Conservation (phyloP, 2,888 invertebrate species). For the Mallateleia sp. region DNA sequence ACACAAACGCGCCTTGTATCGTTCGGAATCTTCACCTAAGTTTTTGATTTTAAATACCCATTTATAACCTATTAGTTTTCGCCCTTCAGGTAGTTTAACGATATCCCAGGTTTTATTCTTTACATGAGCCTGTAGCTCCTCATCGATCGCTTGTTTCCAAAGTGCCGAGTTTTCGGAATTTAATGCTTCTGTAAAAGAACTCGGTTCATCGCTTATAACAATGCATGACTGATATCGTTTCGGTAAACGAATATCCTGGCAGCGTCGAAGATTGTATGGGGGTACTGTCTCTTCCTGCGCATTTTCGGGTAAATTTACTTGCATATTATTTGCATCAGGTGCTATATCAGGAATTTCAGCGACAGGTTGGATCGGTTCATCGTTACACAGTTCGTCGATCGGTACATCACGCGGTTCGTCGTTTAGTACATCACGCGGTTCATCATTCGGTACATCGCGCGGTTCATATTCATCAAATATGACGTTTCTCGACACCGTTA, state of each 20-base stretch:
- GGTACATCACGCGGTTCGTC: too few species aligned
- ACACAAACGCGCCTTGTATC: conserved; percentile 41
- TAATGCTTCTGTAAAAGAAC: conserved; percentile 9
- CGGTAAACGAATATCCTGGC: neutral
- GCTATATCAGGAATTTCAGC: too few species aligned
- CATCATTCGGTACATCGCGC: neutral
- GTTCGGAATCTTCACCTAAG: neutral
- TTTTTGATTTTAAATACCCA: conserved; percentile 42
- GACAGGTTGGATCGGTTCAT: too few species aligned
- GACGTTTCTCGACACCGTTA: conserved; percentile 40
- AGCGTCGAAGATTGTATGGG: neutral
- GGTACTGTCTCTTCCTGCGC: neutral
- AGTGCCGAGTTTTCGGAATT: conserved; percentile 1
- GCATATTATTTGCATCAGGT: too few species aligned
- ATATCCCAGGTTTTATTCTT: conserved; percentile 47
- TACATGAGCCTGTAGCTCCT: conserved; percentile 37
- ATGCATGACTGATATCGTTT: conserved; percentile 9
- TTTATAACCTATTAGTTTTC: conserved; percentile 50
- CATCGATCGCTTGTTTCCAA: conserved; percentile 39
- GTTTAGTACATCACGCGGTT: too few species aligned
- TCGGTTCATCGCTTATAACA: neutral
- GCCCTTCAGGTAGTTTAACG: conserved; percentile 21
- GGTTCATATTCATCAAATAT: neutral
- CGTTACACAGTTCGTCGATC: too few species aligned
- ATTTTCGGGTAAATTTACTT: neutral